Evolutionary conservation across 2,797 vertebrate species (phyloP).

Genomic region (Intellagama lesueurii): DNA sequence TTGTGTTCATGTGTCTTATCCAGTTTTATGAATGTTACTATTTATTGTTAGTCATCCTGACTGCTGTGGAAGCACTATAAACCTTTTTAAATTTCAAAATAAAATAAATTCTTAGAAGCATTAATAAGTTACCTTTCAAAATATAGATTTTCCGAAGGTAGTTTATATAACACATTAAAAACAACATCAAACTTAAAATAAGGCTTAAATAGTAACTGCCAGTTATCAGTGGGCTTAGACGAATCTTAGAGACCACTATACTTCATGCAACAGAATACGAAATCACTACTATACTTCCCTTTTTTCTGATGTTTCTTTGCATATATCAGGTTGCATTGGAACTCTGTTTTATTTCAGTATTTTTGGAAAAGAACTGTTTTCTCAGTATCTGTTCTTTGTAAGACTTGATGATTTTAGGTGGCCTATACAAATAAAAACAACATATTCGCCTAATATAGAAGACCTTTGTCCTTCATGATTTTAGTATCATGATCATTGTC

Average conservation of each 20-base stretch:
- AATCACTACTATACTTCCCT: neutral
- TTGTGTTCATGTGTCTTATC: too few relatives aligned
- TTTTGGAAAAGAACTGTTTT: neutral
- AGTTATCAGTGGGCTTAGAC: slow-evolving; percentile 9
- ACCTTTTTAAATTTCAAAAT: too few relatives aligned
- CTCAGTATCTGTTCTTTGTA: neutral
- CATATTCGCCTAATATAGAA: neutral
- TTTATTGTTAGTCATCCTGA: too few relatives aligned
- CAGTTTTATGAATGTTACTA: neutral
- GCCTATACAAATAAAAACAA: neutral
- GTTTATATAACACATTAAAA: neutral
- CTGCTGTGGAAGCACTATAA: too few relatives aligned
- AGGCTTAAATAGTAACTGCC: neutral
- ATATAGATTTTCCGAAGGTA: neutral
- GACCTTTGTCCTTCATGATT: neutral
- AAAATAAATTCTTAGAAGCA: neutral
- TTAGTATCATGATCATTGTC: neutral
- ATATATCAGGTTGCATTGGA: slow-evolving; percentile 7
- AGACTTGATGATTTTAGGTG: neutral
- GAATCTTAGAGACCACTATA: slow-evolving; percentile 1
- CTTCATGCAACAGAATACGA: neutral
- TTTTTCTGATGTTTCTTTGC: slow-evolving; percentile 15
- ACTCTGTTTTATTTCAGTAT: neutral
- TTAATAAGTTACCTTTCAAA: neutral
- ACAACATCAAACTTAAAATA: neutral